A percentile compares a stretch with the other conserved stretches of the same genome.
These are phyloP conservation scores for Rhodinocichla rosea DNA, from an alignment of 2,113 vertebrate species.

Conservation along the genomic window DNA sequence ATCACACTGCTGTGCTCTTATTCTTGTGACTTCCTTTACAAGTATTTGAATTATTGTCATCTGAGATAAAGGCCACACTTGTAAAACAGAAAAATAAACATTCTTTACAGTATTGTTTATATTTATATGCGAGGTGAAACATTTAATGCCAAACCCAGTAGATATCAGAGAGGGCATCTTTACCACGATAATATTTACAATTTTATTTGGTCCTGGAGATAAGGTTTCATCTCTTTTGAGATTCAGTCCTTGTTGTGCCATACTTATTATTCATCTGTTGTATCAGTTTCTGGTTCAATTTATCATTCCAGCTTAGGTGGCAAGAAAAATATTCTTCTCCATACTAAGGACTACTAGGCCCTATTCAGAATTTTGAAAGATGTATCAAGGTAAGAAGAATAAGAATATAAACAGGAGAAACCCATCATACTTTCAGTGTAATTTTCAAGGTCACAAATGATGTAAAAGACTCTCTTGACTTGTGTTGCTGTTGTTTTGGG, in stretches of 20 bases:
- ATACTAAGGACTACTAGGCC: neutral
- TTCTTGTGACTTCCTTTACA: neutral
- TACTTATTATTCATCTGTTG: constrained; percentile 23
- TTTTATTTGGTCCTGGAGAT: neutral
- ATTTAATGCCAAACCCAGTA: neutral
- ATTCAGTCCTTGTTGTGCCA: neutral
- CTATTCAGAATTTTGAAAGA: neutral
- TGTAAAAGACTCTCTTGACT: neutral
- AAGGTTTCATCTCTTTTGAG: neutral
- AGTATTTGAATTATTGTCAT: neutral
- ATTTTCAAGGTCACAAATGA: neutral
- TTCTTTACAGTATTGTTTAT: neutral
- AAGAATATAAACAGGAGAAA: neutral
- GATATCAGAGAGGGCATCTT: neutral
- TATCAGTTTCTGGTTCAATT: neutral
- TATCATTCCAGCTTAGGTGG: neutral
- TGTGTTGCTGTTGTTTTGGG: neutral
- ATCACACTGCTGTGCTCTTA: neutral
- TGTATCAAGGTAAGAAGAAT: neutral
- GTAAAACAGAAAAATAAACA: neutral
- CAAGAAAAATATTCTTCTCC: neutral
- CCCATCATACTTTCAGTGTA: neutral
- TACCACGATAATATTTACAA: neutral
- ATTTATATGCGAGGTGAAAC: neutral
- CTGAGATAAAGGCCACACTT: neutral